Percentiles rank a stretch among this genome's conserved stretches.
These are phyloP conservation scores for Anastrepha obliqua DNA, from an alignment of 1,140 invertebrate species.

Conservation along the genomic window DNA sequence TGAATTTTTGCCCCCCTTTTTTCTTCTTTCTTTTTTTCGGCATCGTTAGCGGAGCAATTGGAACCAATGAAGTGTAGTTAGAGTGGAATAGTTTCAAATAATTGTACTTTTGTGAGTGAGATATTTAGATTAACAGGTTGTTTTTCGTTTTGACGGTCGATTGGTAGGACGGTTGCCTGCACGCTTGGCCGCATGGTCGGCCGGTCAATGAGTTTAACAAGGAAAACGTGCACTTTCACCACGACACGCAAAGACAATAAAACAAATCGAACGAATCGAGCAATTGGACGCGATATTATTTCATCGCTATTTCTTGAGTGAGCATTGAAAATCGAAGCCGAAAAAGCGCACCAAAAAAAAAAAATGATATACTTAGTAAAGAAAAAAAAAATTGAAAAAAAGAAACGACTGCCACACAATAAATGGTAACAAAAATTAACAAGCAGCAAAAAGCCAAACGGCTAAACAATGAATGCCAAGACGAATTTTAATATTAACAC, in stretches of 20 bases:
- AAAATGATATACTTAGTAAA: neutral
- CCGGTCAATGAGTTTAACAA: slow-evolving; percentile 63
- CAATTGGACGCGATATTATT: slow-evolving; percentile 51
- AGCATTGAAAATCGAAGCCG: slow-evolving; percentile 38
- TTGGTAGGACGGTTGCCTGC: neutral
- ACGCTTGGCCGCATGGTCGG: slow-evolving; percentile 3
- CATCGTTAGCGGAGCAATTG: slow-evolving; percentile 27
- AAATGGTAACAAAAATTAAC: neutral
- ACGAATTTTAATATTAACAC: slow-evolving; percentile 70
- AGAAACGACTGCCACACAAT: neutral
- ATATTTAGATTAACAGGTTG: slow-evolving; percentile 75
- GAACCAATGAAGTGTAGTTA: slow-evolving; percentile 40
- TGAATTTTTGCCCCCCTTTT: neutral
- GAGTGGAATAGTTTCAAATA: slow-evolving; percentile 38
- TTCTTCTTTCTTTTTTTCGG: neutral
- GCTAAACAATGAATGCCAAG: slow-evolving; percentile 17
- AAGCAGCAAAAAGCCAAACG: neutral
- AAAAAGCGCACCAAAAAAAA: slow-evolving; percentile 44
- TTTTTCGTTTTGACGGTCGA: slow-evolving; percentile 57
- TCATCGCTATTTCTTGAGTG: slow-evolving; percentile 30
- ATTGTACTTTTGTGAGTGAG: slow-evolving; percentile 64
- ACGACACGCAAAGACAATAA: slow-evolving; percentile 66
- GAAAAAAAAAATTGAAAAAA: slow-evolving; percentile 16
- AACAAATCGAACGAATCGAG: slow-evolving; percentile 53
- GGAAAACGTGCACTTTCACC: slow-evolving; percentile 74